phyloP scores from a whole-genome alignment of 2,113 vertebrate species.

The Phaetusa simplex region DNA sequence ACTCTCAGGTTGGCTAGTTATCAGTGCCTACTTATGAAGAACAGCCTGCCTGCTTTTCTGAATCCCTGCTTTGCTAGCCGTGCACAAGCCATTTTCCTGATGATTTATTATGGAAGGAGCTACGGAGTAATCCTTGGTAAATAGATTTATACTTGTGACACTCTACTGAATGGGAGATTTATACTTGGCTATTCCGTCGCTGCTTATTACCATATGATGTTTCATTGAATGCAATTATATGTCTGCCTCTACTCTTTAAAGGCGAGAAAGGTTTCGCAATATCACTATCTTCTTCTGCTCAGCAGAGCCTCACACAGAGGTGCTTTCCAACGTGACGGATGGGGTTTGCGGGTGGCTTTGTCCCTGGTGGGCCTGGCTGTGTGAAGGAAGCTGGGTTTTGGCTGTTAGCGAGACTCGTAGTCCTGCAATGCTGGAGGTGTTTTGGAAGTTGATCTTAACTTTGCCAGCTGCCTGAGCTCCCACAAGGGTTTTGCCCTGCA shows the following conservation, averaged over 20 bases:
- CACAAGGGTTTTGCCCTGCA: not conserved
- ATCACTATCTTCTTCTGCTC: not conserved
- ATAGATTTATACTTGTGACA: slow-evolving; percentile 50
- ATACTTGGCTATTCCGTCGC: slow-evolving; percentile 16
- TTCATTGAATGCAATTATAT: slow-evolving; percentile 24
- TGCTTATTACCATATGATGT: slow-evolving; percentile 57
- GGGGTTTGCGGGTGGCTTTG: not conserved
- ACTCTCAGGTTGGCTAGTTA: not conserved
- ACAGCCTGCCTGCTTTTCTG: not conserved
- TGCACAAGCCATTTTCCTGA: not conserved
- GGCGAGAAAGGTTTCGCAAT: not conserved
- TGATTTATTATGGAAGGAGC: slow-evolving; percentile 32
- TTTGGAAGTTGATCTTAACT: not conserved
- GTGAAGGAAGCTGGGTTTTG: not conserved
- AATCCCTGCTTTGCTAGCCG: not conserved
- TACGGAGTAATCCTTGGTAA: slow-evolving; percentile 43
- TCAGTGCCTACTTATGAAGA: not conserved
- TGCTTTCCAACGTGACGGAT: not conserved
- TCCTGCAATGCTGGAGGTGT: not conserved
- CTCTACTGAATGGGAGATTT: slow-evolving; percentile 50
- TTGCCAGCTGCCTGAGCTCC: not conserved
- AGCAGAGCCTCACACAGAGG: not conserved
- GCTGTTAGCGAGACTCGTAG: not conserved
- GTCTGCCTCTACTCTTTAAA: slow-evolving; percentile 23
- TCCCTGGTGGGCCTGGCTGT: not conserved